Conservation (phyloP, 2,113 vertebrate species). For the Hylia prasina region DNA sequence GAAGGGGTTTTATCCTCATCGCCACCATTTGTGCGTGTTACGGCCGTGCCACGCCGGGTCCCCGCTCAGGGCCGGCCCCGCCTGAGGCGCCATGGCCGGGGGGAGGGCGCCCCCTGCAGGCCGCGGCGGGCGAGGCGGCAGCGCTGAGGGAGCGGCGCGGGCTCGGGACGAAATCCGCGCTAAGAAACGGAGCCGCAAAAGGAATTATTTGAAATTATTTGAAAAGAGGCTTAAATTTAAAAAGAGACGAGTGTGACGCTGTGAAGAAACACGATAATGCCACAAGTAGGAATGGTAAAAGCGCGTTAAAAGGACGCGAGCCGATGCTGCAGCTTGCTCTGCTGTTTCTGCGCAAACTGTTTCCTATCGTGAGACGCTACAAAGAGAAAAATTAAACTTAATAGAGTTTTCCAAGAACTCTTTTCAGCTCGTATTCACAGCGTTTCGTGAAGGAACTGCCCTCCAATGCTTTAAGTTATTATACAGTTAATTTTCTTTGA, state of each 20-base stretch:
- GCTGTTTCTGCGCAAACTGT: accelerated
- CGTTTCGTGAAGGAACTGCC: background rate
- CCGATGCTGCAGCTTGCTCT: background rate
- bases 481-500: slow-evolving; percentile 28
- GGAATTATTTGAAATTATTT: accelerated
- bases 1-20: background rate
- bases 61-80: background rate
- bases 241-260: background rate
- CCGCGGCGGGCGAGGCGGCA: background rate
- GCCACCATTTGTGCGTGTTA: accelerated
- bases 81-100: slow-evolving; percentile 44
- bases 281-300: accelerated
- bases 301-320: accelerated
- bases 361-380: background rate
- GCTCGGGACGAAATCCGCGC: accelerated
- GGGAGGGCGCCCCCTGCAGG: slow-evolving; percentile 73
- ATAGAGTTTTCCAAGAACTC: background rate
- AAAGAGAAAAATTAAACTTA: background rate
- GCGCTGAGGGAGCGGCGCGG: background rate
- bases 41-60: background rate
- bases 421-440: background rate
- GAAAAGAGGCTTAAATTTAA: background rate
- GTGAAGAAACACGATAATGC: background rate
- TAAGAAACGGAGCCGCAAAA: background rate
- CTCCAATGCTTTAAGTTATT: background rate